phyloP scores from a whole-genome alignment of 1,140 invertebrate genomes.

The Dreissena rostriformis region DNA sequence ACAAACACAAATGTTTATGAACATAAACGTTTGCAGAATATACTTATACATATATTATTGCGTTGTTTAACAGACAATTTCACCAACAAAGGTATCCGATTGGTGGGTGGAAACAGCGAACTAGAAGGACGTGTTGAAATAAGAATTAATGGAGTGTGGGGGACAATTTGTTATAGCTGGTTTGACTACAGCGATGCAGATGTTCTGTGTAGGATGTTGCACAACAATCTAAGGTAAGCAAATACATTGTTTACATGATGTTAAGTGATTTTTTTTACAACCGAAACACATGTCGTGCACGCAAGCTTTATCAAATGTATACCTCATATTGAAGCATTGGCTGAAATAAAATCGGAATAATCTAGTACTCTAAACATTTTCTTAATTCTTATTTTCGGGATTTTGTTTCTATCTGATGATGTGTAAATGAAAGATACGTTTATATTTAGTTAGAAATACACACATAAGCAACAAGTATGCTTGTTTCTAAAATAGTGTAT shows the following conservation, averaged over 20 bases:
- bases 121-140: slow-evolving; percentile 1
- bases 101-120: not conserved
- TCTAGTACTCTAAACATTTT: not conserved
- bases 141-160: not conserved
- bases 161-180: not conserved
- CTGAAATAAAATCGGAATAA: not conserved
- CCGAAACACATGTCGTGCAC: not conserved
- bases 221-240: not conserved
- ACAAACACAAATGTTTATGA: no score
- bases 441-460: no score
- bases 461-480: no score
- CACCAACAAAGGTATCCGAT: not conserved
- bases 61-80: no score
- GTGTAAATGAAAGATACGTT: no score
- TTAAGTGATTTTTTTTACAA: not conserved
- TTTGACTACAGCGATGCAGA: not conserved
- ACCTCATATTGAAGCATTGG: not conserved
- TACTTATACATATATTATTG: no score
- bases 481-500: no score
- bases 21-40: no score
- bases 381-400: no score
- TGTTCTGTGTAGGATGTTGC: not conserved
- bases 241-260: not conserved
- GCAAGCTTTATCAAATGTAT: not conserved
- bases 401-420: no score